Conservation (phyloP, 2,113 vertebrate genomes). For the Chlorodrepanis virens region DNA sequence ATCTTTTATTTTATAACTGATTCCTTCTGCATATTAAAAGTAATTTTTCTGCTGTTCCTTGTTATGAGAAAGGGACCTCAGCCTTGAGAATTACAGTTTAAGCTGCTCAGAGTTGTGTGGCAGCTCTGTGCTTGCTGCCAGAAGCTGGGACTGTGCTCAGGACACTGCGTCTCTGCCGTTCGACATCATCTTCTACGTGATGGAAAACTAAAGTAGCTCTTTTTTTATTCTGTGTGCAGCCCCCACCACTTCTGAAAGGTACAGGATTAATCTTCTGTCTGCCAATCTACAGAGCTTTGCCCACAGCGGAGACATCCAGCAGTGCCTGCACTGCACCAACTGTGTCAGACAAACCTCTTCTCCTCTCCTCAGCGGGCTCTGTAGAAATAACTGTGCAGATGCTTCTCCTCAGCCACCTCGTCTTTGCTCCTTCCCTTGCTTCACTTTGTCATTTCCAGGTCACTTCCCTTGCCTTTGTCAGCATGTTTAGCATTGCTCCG, state of each 20-base stretch:
- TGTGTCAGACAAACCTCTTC: background rate
- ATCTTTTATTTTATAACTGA: background rate
- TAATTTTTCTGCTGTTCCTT: background rate
- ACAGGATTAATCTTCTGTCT: constrained; percentile 37
- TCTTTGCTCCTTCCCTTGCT: constrained; percentile 35
- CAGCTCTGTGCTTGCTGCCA: constrained; percentile 28
- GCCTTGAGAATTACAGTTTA: background rate
- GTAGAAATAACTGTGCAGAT: background rate
- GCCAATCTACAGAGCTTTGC: background rate
- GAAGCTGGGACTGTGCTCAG: constrained; percentile 11
- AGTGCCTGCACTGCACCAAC: background rate
- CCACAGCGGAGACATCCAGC: background rate
- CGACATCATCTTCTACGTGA: constrained; percentile 31
- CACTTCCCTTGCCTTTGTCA: constrained; percentile 54
- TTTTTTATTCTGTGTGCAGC: background rate
- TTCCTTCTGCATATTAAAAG: background rate
- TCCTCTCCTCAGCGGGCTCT: background rate
- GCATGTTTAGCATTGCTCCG: background rate
- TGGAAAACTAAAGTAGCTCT: constrained; percentile 46
- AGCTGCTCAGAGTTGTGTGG: background rate
- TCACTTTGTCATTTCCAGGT: constrained; percentile 66
- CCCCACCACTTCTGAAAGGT: background rate
- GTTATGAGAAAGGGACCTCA: background rate
- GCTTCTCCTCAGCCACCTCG: background rate
- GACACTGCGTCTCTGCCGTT: background rate